phyloP scores from a whole-genome alignment of 2,888 invertebrate species.

The Fragum whitleyi region DNA sequence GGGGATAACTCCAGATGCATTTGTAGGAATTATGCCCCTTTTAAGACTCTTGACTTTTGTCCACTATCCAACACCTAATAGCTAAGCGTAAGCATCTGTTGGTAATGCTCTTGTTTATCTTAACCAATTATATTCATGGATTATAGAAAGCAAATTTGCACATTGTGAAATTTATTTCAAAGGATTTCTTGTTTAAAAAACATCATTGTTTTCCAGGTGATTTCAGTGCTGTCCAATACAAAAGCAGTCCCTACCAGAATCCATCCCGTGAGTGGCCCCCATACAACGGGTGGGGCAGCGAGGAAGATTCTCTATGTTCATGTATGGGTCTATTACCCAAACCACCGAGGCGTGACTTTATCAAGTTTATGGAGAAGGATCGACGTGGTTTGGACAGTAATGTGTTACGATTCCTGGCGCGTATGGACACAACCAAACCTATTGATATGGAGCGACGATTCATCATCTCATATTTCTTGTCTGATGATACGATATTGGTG shows the following conservation, averaged over 20 bases:
- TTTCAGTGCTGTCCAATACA: conserved; percentile 88
- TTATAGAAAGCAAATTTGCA: no score
- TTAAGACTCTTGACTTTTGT: no score
- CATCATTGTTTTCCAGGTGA: conserved; percentile 85
- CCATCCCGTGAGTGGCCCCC: conserved; percentile 88
- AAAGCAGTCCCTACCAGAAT: conserved; percentile 57
- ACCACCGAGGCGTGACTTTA: conserved; percentile 89
- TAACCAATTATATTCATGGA: no score
- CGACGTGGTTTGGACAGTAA: conserved; percentile 90
- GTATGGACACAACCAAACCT: conserved; percentile 90
- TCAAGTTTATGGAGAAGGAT: conserved; percentile 93
- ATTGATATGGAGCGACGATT: conserved; percentile 84
- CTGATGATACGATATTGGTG: conserved; percentile 84
- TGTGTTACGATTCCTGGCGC: conserved; percentile 92
- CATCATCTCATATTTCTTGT: conserved; percentile 85
- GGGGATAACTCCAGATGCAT: no score
- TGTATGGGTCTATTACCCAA: conserved; percentile 93
- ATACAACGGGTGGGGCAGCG: conserved; percentile 95
- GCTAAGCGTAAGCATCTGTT: no score
- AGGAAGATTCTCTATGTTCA: conserved; percentile 95
- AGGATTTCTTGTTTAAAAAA: no score
- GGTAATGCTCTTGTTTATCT: no score
- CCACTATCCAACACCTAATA: no score
- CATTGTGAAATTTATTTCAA: no score
- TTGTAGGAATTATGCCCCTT: no score